phyloP scores from a whole-genome alignment of 2,797 vertebrate genomes.

The Emydoidea blandingii region DNA sequence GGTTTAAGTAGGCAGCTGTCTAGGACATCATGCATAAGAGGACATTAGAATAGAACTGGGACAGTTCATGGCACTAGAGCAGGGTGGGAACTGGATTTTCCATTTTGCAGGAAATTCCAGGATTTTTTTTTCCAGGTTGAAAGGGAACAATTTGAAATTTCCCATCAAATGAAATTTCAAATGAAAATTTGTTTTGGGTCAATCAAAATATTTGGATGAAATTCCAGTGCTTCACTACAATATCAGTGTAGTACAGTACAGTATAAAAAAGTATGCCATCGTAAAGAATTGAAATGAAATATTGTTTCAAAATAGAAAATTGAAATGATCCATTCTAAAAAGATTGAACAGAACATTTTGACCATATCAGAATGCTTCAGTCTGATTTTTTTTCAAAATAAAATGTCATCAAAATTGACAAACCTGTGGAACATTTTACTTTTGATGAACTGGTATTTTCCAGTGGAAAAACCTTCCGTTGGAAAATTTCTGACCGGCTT shows the following conservation, averaged over 20 bases:
- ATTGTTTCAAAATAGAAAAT: not conserved
- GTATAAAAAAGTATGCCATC: not conserved
- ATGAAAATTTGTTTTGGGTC: not conserved
- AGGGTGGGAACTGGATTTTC: not conserved
- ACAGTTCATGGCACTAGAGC: not conserved
- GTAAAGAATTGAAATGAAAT: not conserved
- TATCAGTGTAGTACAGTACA: not conserved
- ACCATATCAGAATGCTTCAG: not conserved
- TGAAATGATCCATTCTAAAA: not conserved
- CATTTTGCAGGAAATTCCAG: not conserved
- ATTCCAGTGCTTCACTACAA: not conserved
- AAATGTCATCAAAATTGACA: conserved; percentile 13
- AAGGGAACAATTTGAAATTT: not conserved
- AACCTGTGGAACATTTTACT: conserved; percentile 29
- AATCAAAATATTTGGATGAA: not conserved
- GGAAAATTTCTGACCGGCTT: conserved; percentile 3
- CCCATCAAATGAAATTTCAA: conserved; percentile 21
- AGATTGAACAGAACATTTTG: not conserved
- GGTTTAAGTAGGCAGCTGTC: not conserved
- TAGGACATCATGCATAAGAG: not conserved
- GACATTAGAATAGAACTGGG: not conserved
- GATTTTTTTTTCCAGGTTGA: not conserved
- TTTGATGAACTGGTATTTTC: not conserved
- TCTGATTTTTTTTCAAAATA: not conserved
- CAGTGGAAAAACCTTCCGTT: conserved; percentile 39